A percentile compares a stretch with the other conserved stretches of the same genome.
Conservation (phyloP, 64 coral and sea anemone species). For the Astreopora myriophthalma region DNA sequence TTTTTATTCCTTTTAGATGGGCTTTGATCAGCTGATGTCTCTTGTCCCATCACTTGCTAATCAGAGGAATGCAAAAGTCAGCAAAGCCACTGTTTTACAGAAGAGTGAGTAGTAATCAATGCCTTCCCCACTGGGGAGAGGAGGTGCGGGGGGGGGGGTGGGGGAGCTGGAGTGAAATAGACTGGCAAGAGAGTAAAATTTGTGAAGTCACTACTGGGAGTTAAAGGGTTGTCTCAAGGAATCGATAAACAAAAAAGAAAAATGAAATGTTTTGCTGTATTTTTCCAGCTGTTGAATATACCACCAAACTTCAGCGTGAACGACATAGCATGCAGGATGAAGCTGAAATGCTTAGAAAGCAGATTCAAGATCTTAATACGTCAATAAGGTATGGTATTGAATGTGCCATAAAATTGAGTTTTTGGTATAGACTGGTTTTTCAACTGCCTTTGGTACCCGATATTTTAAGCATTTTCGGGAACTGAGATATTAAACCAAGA, state of each 20-base stretch:
- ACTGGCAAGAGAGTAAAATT: background rate
- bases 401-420: background rate
- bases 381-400: slow-evolving; percentile 59
- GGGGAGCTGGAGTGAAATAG: too few species aligned
- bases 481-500: too few species aligned
- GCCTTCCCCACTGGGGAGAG: too few species aligned
- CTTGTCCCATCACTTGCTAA: slow-evolving; percentile 90
- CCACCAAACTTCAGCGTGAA: slow-evolving; percentile 82
- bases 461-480: too few species aligned
- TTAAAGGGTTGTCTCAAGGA: background rate
- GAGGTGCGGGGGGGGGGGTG: too few species aligned
- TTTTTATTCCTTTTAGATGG: slow-evolving; percentile 68
- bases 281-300: slow-evolving; percentile 90
- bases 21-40: slow-evolving; percentile 89
- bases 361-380: slow-evolving; percentile 83
- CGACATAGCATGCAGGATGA: slow-evolving; percentile 76
- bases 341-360: slow-evolving; percentile 69
- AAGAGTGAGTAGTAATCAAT: slow-evolving; percentile 77
- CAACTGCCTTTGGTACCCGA: too few species aligned
- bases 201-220: background rate
- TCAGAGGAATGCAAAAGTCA: slow-evolving; percentile 88
- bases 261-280: background rate
- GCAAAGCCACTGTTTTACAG: slow-evolving; percentile 93
- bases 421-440: too few species aligned
- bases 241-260: background rate